Conservation (phyloP, 92 coral and sea anemone genomes). For the Anthopleura xanthogrammica region DNA sequence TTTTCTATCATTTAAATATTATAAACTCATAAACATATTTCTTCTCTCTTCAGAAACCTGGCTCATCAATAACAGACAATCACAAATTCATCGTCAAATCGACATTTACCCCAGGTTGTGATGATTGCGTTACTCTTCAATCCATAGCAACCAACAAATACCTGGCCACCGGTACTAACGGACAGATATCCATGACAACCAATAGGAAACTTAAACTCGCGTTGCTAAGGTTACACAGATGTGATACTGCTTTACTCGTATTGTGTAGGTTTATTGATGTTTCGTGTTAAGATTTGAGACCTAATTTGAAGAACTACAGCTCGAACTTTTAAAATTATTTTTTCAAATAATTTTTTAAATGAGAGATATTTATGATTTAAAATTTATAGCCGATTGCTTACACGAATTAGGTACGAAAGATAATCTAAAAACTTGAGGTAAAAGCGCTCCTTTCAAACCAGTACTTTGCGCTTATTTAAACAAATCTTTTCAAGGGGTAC, state of each 20-base stretch:
- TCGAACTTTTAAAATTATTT: too few relatives aligned
- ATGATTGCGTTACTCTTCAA: conserved; percentile 1
- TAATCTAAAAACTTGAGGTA: too few relatives aligned
- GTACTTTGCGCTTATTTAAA: too few relatives aligned
- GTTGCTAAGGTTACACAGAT: background rate
- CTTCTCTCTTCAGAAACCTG: conserved; percentile 4
- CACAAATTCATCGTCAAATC: conserved; percentile 17
- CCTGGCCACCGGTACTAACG: conserved; percentile 1
- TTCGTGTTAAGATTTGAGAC: background rate
- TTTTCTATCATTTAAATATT: too few relatives aligned
- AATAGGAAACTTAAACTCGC: background rate
- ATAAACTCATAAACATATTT: background rate
- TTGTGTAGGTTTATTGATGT: background rate
- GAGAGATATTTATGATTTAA: too few relatives aligned
- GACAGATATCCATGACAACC: conserved; percentile 7
- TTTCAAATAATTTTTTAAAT: too few relatives aligned
- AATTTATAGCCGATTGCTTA: too few relatives aligned
- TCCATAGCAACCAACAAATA: conserved; percentile 4
- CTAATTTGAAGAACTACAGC: too few relatives aligned
- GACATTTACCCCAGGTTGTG: background rate
- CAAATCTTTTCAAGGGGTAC: too few relatives aligned
- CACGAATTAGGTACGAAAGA: too few relatives aligned
- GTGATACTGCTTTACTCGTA: background rate
- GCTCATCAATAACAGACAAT: background rate
- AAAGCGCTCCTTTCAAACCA: too few relatives aligned